Base-by-base conservation (phyloP, 2,113 vertebrate species). In the western clawed frog (Xenopus tropicalis) region DNA sequence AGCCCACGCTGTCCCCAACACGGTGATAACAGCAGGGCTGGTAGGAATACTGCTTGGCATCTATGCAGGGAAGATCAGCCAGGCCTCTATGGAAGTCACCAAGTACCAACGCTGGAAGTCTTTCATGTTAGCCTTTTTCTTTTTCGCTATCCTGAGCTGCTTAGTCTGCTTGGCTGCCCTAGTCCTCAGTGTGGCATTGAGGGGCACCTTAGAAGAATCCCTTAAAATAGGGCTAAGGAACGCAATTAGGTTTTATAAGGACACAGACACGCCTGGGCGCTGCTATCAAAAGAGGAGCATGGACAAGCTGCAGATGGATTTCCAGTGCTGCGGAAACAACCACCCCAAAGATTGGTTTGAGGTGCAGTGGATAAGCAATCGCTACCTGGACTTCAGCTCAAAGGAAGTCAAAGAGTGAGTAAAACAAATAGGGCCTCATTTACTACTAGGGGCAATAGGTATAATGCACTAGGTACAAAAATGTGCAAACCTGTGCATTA, bases 391-490 rank as follows among this genome's bases (percentile, higher is more conserved):
- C 78, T 91, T 86, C 82, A 93, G 88, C 74, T 84, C 86, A 62
- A 91, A 91, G 77, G 90, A 91, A 1, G 88, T 93, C n/a, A 92
- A 91, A 78, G 92, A 93, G 92, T 93, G 83, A 92, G 91, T 90
- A 46, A 11, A 54, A 17, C 3, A 17, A 54, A 17, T n/a, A 16
- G 13, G 17, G 3, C 11, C 14, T 48, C 46, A 14, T 48, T 13
- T 48, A 48, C 13, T 48, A 48, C 14, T 9, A 3, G 46, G 10
- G 46, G 16, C 1, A 48, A 48, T 17, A 54, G 52, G 52, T 54
- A 4, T n/a, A 54, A 54, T n/a, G 13, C 11, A 48, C 46, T 48
- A 48, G 29, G 29, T 37, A 9, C 10, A 37, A 37, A 37, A 37
- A 37, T 37, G 29, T 37, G 29, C 29, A 37, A 7, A 37, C 10